Conservation (phyloP, 2,797 vertebrate genomes). For the Sebastolobus alascanus region DNA sequence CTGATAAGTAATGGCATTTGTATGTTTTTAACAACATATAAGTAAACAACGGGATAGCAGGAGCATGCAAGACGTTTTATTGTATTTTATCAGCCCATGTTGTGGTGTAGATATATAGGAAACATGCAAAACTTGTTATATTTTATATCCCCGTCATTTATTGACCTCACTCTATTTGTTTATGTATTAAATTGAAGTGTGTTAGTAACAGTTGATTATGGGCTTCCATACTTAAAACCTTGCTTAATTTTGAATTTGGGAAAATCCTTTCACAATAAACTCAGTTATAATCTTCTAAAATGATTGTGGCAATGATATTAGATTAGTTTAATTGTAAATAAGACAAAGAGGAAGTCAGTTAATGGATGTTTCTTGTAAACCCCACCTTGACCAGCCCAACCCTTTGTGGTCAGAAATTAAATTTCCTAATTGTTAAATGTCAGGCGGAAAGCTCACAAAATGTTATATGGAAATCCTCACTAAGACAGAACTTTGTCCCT, state of each 20-base stretch:
- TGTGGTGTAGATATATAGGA: not conserved
- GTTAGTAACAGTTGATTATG: not conserved
- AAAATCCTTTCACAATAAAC: not conserved
- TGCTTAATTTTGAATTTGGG: not conserved
- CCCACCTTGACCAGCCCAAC: not conserved
- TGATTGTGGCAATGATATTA: constrained; percentile 8
- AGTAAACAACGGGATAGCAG: not conserved
- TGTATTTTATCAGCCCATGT: not conserved
- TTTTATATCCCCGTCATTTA: not conserved
- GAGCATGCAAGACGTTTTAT: not conserved
- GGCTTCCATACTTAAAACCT: not conserved
- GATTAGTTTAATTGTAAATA: constrained; percentile 14
- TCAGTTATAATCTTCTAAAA: constrained; percentile 6
- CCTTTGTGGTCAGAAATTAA: not conserved
- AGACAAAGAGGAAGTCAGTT: constrained; percentile 3
- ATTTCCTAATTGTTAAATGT: constrained; percentile 1
- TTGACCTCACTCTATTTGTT: not conserved
- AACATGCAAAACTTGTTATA: not conserved
- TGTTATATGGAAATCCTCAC: not conserved
- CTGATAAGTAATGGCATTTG: not conserved
- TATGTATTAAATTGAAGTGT: not conserved
- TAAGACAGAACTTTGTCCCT: not conserved
- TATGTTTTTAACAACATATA: not conserved
- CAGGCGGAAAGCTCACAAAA: not conserved
- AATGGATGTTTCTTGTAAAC: constrained; percentile 8